Evolutionary conservation across 2,888 invertebrate genomes (phyloP).

Genomic region (Acronicta alni): DNA sequence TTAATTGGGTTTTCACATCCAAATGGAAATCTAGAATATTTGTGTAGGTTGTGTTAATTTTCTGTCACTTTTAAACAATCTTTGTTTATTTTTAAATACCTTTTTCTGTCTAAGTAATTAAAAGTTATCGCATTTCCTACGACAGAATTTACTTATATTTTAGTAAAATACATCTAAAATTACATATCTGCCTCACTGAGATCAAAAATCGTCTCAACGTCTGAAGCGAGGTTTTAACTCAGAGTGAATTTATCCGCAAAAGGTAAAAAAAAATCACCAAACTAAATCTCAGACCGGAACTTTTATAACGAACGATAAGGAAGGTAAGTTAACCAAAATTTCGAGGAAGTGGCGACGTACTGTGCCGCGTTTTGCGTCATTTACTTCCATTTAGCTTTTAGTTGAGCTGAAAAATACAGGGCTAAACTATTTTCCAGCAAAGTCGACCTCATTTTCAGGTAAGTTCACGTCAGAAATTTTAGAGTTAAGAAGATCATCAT

Average conservation of each 20-base stretch:
- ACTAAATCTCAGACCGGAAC: conserved; percentile 28
- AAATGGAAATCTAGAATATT: conserved; percentile 40
- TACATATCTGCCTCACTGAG: neutral
- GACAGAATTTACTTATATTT: no score
- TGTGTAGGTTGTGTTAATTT: no score
- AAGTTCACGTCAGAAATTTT: conserved; percentile 15
- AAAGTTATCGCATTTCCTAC: no score
- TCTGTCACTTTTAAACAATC: neutral
- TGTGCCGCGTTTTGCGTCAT: conserved; percentile 27
- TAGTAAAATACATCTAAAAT: no score
- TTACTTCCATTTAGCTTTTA: conserved; percentile 26
- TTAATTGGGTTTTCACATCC: conserved; percentile 47
- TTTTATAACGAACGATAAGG: conserved; percentile 35
- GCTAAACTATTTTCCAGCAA: conserved; percentile 4
- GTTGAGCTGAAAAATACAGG: conserved; percentile 16
- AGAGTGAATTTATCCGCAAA: conserved; percentile 14
- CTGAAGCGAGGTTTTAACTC: neutral
- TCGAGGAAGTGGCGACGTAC: conserved; percentile 23
- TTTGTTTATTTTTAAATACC: no score
- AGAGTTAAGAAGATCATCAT: no score
- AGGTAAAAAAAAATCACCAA: neutral
- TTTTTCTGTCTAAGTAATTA: no score
- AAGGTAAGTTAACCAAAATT: conserved; percentile 29
- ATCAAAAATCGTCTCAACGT: conserved; percentile 10
- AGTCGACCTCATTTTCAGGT: conserved; percentile 10